phyloP scores from a whole-genome alignment of 2,797 vertebrate genomes.

The Chrysolophus pictus region DNA sequence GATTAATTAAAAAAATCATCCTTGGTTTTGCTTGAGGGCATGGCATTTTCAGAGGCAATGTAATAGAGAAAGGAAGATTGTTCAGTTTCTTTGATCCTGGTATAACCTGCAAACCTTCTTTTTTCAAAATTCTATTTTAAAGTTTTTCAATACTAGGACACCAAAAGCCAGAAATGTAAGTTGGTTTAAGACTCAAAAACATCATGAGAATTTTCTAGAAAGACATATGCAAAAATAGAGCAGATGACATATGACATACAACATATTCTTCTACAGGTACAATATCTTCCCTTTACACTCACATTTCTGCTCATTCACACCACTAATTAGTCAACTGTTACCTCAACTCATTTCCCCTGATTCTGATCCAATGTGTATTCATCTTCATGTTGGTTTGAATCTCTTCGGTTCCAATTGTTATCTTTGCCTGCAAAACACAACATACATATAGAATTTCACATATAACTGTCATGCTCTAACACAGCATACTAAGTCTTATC shows the following conservation, averaged over 20 bases:
- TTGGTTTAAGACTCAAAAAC: not conserved
- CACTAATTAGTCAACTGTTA: not conserved
- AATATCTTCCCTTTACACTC: slow-evolving; percentile 15
- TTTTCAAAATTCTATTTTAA: not conserved
- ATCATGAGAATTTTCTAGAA: slow-evolving; percentile 18
- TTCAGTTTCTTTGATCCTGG: slow-evolving; percentile 9
- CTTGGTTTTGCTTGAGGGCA: slow-evolving; percentile 36
- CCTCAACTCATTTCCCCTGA: not conserved
- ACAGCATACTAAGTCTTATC: not conserved
- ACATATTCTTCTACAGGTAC: not conserved
- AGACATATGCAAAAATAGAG: slow-evolving; percentile 29
- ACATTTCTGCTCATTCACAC: not conserved
- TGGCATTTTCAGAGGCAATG: slow-evolving; percentile 8
- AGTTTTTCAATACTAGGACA: not conserved
- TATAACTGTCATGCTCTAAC: not conserved
- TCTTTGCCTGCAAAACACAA: not conserved
- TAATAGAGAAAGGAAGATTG: slow-evolving; percentile 29
- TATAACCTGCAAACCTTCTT: not conserved
- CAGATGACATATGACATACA: not conserved
- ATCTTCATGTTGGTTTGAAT: not conserved
- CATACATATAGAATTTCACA: not conserved
- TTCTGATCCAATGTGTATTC: not conserved
- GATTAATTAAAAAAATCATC: slow-evolving; percentile 57
- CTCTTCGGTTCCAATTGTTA: not conserved
- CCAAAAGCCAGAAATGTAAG: not conserved